Percentiles rank a stretch among this genome's conserved stretches.
These are phyloP conservation scores for Geotrupes spiniger DNA, from an alignment of 2,888 invertebrate species.

Conservation along the genomic window DNA sequence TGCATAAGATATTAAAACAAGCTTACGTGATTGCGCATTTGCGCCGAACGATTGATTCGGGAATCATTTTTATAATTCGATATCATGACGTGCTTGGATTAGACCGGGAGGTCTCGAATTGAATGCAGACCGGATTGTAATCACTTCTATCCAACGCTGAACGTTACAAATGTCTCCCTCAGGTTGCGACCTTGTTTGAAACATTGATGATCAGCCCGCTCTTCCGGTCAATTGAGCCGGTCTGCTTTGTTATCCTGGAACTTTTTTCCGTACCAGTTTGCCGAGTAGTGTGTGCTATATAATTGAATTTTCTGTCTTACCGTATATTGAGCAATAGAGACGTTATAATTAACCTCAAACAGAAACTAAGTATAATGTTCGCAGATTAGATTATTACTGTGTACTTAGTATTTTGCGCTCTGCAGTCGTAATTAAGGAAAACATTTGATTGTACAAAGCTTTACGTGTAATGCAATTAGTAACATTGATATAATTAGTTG, in stretches of 20 bases:
- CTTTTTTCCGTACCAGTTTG: conserved; percentile 19
- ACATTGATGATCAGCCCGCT: conserved; percentile 35
- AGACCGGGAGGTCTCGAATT: conserved; percentile 5
- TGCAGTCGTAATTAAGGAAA: no score
- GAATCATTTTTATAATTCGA: conserved; percentile 9
- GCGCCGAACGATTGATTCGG: background rate
- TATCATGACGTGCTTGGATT: conserved; percentile 8
- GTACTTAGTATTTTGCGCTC: no score
- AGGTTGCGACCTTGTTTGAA: conserved; percentile 29
- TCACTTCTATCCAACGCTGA: conserved; percentile 20
- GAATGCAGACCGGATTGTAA: conserved; percentile 23
- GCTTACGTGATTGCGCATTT: background rate
- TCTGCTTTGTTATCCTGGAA: conserved; percentile 28
- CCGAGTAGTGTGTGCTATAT: conserved; percentile 13
- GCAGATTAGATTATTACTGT: conserved; percentile 4
- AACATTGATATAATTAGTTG: no score
- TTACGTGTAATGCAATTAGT: no score
- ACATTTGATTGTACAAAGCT: no score
- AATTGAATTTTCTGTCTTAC: conserved; percentile 23
- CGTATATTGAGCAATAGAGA: conserved; percentile 16
- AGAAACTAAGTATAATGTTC: background rate
- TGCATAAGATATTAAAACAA: no score
- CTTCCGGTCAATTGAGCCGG: conserved; percentile 39
- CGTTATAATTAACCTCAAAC: conserved; percentile 5
- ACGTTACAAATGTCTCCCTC: conserved; percentile 29